Evolutionary conservation across 2,888 invertebrate genomes (phyloP).

Genomic region (Amphipyra berbera): DNA sequence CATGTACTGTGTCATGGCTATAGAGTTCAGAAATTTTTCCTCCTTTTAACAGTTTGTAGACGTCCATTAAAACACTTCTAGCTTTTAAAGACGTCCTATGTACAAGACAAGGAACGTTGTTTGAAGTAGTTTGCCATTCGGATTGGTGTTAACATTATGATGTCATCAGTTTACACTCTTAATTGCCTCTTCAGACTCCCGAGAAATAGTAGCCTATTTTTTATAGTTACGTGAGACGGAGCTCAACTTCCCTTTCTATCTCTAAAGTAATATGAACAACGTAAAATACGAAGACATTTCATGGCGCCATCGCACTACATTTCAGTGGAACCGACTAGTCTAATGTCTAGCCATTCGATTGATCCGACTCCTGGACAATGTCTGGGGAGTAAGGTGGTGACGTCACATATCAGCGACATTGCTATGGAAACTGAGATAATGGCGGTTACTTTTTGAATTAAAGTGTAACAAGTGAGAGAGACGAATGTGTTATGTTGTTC

Average conservation of each 20-base stretch:
- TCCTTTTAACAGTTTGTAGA: no score
- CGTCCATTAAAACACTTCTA: no score
- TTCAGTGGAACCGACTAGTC: constrained; percentile 37
- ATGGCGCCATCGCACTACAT: constrained; percentile 34
- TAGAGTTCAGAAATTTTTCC: no score
- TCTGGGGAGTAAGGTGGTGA: constrained; percentile 31
- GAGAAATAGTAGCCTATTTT: no score
- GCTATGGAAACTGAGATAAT: constrained; percentile 7
- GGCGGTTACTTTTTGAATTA: constrained; percentile 18
- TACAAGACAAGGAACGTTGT: no score
- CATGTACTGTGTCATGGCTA: no score
- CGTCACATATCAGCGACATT: constrained; percentile 26
- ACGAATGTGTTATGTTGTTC: constrained; percentile 8
- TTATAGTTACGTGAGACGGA: no score
- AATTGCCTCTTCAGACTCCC: no score
- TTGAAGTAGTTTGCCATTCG: no score
- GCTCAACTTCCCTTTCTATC: neutral
- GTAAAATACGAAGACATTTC: constrained; percentile 4
- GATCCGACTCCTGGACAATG: constrained; percentile 33
- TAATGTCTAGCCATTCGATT: constrained; percentile 41
- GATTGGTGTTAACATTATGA: no score
- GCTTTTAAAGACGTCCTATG: no score
- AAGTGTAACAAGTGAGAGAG: constrained; percentile 15
- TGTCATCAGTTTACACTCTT: no score
- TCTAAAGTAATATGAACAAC: neutral